Conservation (phyloP, 2,797 vertebrate species). For the Pampus argenteus region DNA sequence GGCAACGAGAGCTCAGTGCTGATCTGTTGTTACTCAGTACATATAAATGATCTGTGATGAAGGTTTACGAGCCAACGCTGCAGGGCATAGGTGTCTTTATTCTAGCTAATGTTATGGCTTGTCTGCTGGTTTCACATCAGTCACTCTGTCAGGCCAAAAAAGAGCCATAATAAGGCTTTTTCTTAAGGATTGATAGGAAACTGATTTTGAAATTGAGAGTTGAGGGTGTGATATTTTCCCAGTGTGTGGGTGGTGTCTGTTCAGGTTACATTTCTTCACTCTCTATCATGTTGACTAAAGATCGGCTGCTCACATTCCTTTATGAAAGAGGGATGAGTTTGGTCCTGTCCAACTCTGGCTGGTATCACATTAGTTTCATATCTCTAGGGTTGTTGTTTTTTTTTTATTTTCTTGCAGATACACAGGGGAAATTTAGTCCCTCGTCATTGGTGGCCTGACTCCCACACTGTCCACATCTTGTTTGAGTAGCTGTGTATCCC, state of each 20-base stretch:
- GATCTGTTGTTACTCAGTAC: constrained; percentile 37
- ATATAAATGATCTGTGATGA: constrained; percentile 46
- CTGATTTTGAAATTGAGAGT: constrained; percentile 29
- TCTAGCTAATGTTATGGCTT: constrained; percentile 30
- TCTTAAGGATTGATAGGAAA: background rate
- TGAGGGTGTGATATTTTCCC: constrained; percentile 11
- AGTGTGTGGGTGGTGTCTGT: constrained; percentile 8
- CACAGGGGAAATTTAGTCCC: constrained; percentile 22
- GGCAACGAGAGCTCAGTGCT: constrained; percentile 13
- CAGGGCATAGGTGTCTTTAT: constrained; percentile 31
- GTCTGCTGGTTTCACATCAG: constrained; percentile 22
- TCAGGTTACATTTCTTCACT: constrained; percentile 37
- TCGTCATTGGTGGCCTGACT: constrained; percentile 44
- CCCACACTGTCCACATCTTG: constrained; percentile 37
- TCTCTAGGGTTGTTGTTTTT: constrained; percentile 13
- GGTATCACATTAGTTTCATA: constrained; percentile 40
- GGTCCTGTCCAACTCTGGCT: constrained; percentile 64
- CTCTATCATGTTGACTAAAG: constrained; percentile 33
- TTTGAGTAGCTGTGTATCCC: constrained; percentile 42
- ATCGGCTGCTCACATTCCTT: constrained; percentile 61
- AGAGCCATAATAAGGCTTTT: constrained; percentile 6
- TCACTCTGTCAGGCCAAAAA: too few species aligned
- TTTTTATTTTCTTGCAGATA: constrained; percentile 27
- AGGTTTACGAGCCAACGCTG: constrained; percentile 29
- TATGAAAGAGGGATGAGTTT: constrained; percentile 65